Conservation (phyloP, 2,113 vertebrate species). For the Heterocephalus glaber region DNA sequence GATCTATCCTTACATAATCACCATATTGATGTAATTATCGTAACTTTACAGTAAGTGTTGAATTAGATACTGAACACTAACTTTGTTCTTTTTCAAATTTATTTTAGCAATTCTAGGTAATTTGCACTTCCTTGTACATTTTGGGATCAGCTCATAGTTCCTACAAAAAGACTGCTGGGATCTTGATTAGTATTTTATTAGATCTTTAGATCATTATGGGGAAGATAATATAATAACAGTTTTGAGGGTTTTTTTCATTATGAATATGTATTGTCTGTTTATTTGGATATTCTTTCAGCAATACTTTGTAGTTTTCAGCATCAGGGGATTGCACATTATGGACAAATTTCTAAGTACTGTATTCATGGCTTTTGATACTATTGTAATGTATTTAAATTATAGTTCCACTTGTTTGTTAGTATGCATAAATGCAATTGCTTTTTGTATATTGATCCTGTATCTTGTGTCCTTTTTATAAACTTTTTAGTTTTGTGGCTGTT, state of each 20-base stretch:
- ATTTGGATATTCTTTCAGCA: background rate
- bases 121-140: background rate
- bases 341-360: background rate
- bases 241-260: background rate
- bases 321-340: background rate
- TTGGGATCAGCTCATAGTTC: background rate
- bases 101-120: background rate
- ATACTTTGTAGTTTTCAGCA: background rate
- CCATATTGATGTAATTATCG: background rate
- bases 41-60: background rate
- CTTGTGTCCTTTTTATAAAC: background rate
- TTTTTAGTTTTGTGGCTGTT: background rate
- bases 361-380: background rate
- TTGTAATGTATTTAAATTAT: background rate
- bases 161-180: background rate
- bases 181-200: background rate
- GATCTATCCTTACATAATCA: background rate
- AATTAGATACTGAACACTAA: background rate
- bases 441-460: background rate
- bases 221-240: background rate
- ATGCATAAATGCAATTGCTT: background rate
- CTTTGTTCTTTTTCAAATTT: background rate
- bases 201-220: background rate
- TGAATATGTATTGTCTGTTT: background rate
- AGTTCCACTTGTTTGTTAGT: background rate